Percentiles rank a stretch among this genome's conserved stretches.
These are phyloP conservation scores for Microtus californicus DNA, from an alignment of 2,797 vertebrate species.

Conservation along the genomic window DNA sequence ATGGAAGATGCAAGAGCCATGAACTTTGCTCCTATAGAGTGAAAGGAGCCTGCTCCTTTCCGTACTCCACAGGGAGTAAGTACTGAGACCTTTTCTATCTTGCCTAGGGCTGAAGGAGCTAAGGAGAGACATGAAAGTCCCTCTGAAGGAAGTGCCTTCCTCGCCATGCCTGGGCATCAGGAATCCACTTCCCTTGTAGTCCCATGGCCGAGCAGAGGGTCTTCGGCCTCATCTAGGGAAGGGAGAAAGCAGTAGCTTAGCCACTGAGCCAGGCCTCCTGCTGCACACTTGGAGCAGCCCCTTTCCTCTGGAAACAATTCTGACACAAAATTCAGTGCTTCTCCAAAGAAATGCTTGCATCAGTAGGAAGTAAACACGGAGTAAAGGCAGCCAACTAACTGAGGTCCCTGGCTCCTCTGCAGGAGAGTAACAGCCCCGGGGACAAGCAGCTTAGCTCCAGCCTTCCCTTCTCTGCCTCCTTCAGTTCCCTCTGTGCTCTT, in stretches of 20 bases:
- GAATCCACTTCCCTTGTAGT: neutral
- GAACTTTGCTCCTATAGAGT: neutral
- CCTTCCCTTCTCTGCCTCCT: no score
- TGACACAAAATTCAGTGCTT: no score
- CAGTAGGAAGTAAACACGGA: no score
- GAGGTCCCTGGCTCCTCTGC: neutral
- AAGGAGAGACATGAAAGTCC: neutral
- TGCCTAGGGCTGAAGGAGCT: no score
- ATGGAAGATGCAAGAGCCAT: neutral
- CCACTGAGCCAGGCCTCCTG: neutral
- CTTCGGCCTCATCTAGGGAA: neutral
- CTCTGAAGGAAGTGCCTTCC: neutral
- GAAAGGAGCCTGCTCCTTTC: neutral
- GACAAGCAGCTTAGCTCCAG: neutral
- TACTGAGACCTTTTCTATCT: neutral
- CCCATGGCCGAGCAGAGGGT: neutral
- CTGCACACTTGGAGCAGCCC: neutral
- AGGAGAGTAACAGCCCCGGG: no score
- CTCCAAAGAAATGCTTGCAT: no score
- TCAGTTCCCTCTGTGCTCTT: fast-evolving
- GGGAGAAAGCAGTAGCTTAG: no score
- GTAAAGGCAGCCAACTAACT: neutral
- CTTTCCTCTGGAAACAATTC: neutral
- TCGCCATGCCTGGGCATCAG: fast-evolving
- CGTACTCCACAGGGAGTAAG: neutral